Base-by-base conservation (phyloP, 2,888 invertebrate genomes). In the Leptinotarsa haldemani region DNA sequence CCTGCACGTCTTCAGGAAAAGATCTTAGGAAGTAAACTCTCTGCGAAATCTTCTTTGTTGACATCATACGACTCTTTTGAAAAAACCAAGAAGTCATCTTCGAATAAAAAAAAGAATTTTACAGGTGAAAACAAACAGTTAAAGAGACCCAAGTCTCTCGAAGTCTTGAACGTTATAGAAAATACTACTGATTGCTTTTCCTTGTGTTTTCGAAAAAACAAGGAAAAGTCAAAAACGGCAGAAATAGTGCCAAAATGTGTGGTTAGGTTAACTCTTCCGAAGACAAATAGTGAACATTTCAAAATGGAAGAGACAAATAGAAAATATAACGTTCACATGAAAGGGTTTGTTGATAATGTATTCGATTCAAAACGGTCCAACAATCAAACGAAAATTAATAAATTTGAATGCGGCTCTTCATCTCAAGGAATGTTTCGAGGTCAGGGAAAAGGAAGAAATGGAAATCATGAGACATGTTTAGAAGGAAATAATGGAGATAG, bases 131-230 rank as follows among this genome's bases (percentile, higher is more conserved):
- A 5, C 15, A 15, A 15, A 20, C 13, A n/a, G 18, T 56, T 9
- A 56, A 56, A 56, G 0, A 56, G 3, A 20, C 20, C 56, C 1
- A 50, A 50, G 15, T 61, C 61, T 40, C 25, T 61, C 9, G 61
- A 61, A 40, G n/a, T 30, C 1, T 30, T 30, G 40, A 16, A 30
- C 15, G n/a, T n/a, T n/a, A 61, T 40, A 16, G 61, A 61, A 25
- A 61, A 61, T 13, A 61, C 61, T 18, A n/a, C 5, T 61, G 30
- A 61, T 30, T 40, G 61, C 40, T 56, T 56, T 22, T 56, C 56
- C 22, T 22, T 56, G 56, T 56, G 4, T 20, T 56, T 56, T 13
- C 56, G 56, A 22, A 56, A 56, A 56, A 22, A 20, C 50, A 50
- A 50, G 4, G 22, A 2, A 56, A 9, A 56, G 16, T 56, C 15